Conservation (phyloP, 2,113 vertebrate species). For the Chitala chitala region DNA sequence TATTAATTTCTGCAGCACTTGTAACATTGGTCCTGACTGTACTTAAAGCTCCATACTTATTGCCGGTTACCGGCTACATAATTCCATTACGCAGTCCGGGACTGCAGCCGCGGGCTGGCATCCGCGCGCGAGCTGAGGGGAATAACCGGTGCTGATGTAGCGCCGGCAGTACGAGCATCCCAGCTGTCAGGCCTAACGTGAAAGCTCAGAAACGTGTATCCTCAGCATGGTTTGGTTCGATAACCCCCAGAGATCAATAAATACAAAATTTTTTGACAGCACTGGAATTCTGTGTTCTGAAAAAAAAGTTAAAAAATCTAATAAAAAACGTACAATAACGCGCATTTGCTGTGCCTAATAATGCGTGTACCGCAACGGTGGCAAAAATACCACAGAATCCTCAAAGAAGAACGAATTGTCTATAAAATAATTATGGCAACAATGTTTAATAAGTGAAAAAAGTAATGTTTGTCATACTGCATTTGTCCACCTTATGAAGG, state of each 20-base stretch:
- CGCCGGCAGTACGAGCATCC: background rate
- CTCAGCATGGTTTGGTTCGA: background rate
- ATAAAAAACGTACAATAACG: background rate
- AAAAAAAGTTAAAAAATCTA: background rate
- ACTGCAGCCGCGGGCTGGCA: background rate
- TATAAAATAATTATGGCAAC: no score
- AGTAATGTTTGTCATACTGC: no score
- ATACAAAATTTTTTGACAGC: background rate
- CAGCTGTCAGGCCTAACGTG: no score
- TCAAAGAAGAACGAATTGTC: no score
- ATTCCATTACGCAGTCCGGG: constrained; percentile 10
- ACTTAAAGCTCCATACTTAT: constrained; percentile 4
- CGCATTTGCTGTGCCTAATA: background rate
- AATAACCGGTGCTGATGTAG: background rate
- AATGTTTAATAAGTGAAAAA: no score
- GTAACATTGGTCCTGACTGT: background rate
- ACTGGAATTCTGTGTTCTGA: background rate
- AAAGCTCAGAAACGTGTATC: no score
- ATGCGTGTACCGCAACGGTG: background rate
- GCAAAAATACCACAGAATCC: no score
- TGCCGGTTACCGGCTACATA: constrained; percentile 11
- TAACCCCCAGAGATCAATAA: background rate
- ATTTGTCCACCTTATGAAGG: no score
- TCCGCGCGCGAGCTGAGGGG: background rate
- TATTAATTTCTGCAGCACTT: constrained; percentile 24